A percentile compares a stretch with the other conserved stretches of the same genome.
These are phyloP conservation scores for Datnioides undecimradiatus DNA, from an alignment of 2,113 vertebrate genomes.

Conservation along the genomic window DNA sequence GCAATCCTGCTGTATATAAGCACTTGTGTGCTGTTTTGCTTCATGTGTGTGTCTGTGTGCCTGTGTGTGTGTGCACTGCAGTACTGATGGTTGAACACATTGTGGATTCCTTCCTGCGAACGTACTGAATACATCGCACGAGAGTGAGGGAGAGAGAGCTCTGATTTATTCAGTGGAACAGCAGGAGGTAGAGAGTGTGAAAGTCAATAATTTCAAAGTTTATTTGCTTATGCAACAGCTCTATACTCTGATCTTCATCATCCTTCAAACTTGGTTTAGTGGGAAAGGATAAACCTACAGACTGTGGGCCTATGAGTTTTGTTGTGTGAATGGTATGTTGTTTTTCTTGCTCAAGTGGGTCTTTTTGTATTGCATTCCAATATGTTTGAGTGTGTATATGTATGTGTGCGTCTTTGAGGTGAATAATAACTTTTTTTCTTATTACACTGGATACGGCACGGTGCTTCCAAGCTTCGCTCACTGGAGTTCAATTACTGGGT, in stretches of 20 bases:
- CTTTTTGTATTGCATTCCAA: slow-evolving; percentile 19
- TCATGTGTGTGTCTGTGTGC: slow-evolving; percentile 3
- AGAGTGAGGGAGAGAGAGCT: slow-evolving; percentile 4
- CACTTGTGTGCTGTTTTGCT: background rate
- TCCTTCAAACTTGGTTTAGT: slow-evolving; percentile 55
- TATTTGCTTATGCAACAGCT: slow-evolving; percentile 72
- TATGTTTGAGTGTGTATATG: slow-evolving; percentile 20
- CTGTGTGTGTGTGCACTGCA: slow-evolving; percentile 9
- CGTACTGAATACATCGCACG: slow-evolving; percentile 45
- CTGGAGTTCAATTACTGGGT: slow-evolving; percentile 79
- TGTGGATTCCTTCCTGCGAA: slow-evolving; percentile 56
- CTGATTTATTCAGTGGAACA: slow-evolving; percentile 69
- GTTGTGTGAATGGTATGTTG: slow-evolving; percentile 36
- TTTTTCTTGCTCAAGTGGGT: slow-evolving; percentile 31
- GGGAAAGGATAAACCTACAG: slow-evolving; percentile 36
- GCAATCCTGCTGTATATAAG: slow-evolving; percentile 10
- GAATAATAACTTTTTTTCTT: slow-evolving; percentile 78
- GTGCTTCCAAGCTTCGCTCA: slow-evolving; percentile 72
- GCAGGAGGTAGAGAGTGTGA: slow-evolving; percentile 62
- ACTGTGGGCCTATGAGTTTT: slow-evolving; percentile 26
- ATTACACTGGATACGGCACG: slow-evolving; percentile 70
- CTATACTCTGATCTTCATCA: slow-evolving; percentile 58
- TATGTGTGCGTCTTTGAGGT: slow-evolving; percentile 60
- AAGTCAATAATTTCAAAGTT: slow-evolving; percentile 71
- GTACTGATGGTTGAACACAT: slow-evolving; percentile 42